Conservation (phyloP, 2,797 vertebrate genomes). For the Enteromius afrohamiltoni region DNA sequence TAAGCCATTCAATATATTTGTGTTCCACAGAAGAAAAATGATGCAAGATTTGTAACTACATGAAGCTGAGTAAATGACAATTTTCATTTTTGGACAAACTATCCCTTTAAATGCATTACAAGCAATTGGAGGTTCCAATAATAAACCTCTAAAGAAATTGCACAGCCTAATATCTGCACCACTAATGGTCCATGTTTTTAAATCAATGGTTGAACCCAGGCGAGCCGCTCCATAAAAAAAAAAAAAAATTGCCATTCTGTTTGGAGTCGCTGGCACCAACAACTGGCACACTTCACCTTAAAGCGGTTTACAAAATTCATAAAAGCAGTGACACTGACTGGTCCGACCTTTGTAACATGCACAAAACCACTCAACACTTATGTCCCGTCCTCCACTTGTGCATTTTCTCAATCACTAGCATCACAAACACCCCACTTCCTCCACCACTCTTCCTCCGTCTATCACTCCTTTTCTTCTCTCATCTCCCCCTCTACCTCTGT, state of each 20-base stretch:
- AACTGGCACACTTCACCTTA: slow-evolving; percentile 10
- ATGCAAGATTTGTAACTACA: neutral
- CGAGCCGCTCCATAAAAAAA: neutral
- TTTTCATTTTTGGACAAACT: neutral
- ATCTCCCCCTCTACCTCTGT: slow-evolving; percentile 13
- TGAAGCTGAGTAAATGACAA: neutral
- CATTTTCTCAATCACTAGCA: neutral
- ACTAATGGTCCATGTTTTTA: neutral
- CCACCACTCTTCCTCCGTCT: slow-evolving; percentile 42
- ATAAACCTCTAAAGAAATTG: neutral
- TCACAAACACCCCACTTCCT: slow-evolving; percentile 38
- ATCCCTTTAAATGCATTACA: neutral
- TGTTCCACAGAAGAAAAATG: neutral
- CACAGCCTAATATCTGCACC: neutral
- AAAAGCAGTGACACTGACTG: neutral
- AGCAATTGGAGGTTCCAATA: neutral
- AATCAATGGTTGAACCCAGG: neutral
- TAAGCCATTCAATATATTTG: neutral
- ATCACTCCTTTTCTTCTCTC: slow-evolving; percentile 19
- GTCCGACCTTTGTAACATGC: slow-evolving; percentile 5
- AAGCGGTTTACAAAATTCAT: neutral
- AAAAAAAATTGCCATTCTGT: neutral
- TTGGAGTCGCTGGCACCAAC: neutral
- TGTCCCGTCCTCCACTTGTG: neutral
- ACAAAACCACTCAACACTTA: slow-evolving; percentile 17